A percentile compares a stretch with the other conserved stretches of the same genome.
Evolutionary conservation across 2,797 vertebrate species (phyloP).

Genomic region (Nyctalus aviator): DNA sequence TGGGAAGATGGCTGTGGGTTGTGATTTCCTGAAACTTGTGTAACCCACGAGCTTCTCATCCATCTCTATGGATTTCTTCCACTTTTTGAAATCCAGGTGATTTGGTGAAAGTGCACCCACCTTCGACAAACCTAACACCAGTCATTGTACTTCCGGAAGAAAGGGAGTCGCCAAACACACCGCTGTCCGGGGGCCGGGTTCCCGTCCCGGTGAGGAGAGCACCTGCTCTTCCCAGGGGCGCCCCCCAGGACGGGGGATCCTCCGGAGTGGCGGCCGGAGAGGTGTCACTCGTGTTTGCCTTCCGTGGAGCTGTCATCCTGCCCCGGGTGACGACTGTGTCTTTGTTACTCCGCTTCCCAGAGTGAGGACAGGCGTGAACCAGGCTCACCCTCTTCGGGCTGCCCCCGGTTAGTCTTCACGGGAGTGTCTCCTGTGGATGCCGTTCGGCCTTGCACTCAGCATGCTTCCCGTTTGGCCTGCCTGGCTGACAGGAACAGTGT

Average conservation of each 20-base stretch:
- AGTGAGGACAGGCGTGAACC: slow-evolving; percentile 25
- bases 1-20: not conserved
- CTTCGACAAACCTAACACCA: slow-evolving; percentile 17
- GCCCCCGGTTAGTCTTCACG: not conserved
- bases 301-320: slow-evolving; percentile 13
- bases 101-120: not conserved
- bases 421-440: not conserved
- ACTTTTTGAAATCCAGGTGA: not conserved
- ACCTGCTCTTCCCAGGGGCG: slow-evolving; percentile 90
- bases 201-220: slow-evolving; percentile 92
- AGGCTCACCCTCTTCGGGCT: not conserved
- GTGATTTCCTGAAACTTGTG: not conserved
- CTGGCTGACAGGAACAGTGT: not conserved
- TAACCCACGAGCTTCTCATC: not conserved
- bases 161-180: slow-evolving; percentile 90
- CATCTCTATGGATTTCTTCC: slow-evolving; percentile 8
- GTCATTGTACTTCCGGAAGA: slow-evolving; percentile 85
- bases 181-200: slow-evolving; percentile 87
- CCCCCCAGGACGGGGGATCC: slow-evolving; percentile 91
- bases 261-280: slow-evolving; percentile 89
- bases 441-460: not conserved
- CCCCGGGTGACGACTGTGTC: slow-evolving; percentile 30
- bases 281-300: not conserved
- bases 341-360: slow-evolving; percentile 43
- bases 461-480: not conserved